phyloP scores from a whole-genome alignment of 2,797 vertebrate species.

The Miichthys miiuy region DNA sequence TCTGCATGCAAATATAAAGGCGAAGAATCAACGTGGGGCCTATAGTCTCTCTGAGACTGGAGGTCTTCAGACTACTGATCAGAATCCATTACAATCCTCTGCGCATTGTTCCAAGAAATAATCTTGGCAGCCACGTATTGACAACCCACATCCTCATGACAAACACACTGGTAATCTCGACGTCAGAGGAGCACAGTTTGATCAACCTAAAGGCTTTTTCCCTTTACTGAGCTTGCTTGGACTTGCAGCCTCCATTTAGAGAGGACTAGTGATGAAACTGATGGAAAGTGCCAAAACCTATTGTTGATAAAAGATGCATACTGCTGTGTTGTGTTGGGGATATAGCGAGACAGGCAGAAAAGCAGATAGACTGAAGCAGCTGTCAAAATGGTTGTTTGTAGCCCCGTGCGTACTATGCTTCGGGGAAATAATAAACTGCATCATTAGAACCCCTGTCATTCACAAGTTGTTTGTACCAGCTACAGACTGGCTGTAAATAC shows the following conservation, averaged over 20 bases:
- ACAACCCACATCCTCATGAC: conserved; percentile 42
- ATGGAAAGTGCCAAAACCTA: conserved; percentile 79
- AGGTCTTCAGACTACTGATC: conserved; percentile 48
- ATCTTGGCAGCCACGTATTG: conserved; percentile 45
- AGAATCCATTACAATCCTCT: conserved; percentile 55
- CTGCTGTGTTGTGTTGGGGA: conserved; percentile 74
- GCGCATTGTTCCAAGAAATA: conserved; percentile 35
- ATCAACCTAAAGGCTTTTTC: conserved; percentile 40
- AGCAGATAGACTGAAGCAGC: conserved; percentile 80
- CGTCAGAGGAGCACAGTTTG: conserved; percentile 30
- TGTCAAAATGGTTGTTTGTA: conserved; percentile 85
- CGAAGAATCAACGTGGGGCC: conserved; percentile 23
- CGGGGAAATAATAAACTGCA: conserved; percentile 85
- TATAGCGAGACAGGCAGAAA: conserved; percentile 78
- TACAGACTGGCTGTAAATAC: conserved; percentile 67
- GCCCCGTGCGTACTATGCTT: conserved; percentile 73
- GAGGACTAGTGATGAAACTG: conserved; percentile 68
- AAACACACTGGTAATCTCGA: conserved; percentile 35
- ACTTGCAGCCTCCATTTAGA: conserved; percentile 63
- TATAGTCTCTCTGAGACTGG: conserved; percentile 18
- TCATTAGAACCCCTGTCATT: conserved; percentile 85
- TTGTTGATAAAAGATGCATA: conserved; percentile 82
- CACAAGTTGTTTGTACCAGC: conserved; percentile 73
- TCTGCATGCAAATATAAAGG: conserved; percentile 66
- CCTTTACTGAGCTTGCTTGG: conserved; percentile 36